phyloP scores from a whole-genome alignment of 2,113 vertebrate genomes.

The Mobula birostris region DNA sequence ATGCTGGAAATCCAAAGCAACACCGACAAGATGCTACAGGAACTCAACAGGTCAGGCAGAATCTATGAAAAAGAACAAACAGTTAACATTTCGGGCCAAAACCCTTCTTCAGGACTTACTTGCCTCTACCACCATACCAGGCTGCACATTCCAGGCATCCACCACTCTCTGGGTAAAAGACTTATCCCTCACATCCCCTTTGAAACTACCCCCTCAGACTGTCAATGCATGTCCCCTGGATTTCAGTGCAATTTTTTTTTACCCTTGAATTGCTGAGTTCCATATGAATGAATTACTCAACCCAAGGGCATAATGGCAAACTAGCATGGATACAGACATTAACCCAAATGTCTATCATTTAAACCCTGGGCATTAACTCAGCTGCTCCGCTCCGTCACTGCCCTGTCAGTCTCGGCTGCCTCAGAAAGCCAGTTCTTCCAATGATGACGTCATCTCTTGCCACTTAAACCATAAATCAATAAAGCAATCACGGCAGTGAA shows the following conservation, averaged over 20 bases:
- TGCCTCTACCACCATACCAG: too few species aligned
- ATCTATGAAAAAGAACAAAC: too few species aligned
- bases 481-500: background rate
- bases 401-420: background rate
- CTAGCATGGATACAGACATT: background rate
- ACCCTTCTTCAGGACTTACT: too few species aligned
- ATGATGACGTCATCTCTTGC: background rate
- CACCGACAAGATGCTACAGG: too few species aligned
- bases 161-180: too few species aligned
- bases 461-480: slow-evolving; percentile 2
- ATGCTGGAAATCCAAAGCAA: too few species aligned
- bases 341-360: slow-evolving; percentile 9
- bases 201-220: too few species aligned
- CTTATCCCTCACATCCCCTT: too few species aligned
- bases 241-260: background rate
- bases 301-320: background rate
- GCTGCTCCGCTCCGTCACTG: background rate
- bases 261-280: background rate
- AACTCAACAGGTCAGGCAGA: too few species aligned
- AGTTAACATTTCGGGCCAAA: too few species aligned
- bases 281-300: background rate
- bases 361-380: background rate
- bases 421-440: background rate
- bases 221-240: too few species aligned
- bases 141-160: too few species aligned